Evolutionary conservation across 2,113 vertebrate genomes (phyloP).

Genomic region (Cervus canadensis): DNA sequence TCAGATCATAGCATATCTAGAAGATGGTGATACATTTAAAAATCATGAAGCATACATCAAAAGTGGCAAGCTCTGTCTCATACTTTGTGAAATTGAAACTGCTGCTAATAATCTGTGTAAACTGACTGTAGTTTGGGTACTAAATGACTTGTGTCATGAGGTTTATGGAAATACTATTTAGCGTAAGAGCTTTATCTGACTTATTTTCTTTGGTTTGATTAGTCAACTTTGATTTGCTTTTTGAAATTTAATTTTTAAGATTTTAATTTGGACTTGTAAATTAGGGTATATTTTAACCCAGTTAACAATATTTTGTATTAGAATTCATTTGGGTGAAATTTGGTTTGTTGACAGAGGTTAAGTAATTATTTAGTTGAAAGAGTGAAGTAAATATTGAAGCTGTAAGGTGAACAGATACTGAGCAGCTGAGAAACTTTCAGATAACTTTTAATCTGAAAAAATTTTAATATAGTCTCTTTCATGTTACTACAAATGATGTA

Average conservation of each 20-base stretch:
- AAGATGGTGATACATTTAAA: neutral
- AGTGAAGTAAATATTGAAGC: neutral
- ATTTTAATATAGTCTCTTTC: neutral
- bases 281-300: neutral
- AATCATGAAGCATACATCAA: neutral
- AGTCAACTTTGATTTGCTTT: conserved; percentile 11
- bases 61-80: neutral
- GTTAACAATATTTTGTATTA: neutral
- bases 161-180: neutral
- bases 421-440: neutral
- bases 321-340: conserved; percentile 37
- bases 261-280: neutral
- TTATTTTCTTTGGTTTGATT: neutral
- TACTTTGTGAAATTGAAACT: neutral
- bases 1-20: neutral
- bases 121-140: neutral
- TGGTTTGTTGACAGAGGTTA: neutral
- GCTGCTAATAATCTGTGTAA: neutral
- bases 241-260: conserved; percentile 27
- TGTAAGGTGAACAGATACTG: conserved; percentile 21
- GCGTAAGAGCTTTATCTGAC: neutral
- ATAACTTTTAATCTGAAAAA: neutral
- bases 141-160: neutral
- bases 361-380: conserved; percentile 26
- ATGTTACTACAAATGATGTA: neutral